Base-by-base conservation (phyloP, 2,888 invertebrate genomes). In the Apodemia mormo region DNA sequence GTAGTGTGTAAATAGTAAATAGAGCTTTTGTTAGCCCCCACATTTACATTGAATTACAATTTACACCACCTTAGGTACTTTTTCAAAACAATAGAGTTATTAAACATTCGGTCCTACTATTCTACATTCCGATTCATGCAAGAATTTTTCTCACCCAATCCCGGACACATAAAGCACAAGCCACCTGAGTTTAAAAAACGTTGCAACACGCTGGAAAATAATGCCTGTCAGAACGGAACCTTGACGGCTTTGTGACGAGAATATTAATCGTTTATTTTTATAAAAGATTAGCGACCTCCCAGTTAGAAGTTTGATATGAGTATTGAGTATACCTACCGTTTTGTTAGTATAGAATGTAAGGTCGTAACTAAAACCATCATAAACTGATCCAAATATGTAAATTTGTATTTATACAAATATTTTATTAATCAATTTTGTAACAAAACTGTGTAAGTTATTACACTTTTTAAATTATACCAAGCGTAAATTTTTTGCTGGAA, bases 81-180 rank as follows among this genome's bases (percentile, higher is more conserved):
- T 49, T 40, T 43, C 22, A 43, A 58, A 68, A 68, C 67, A 67
- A 52, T 52, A 49, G 33, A 40, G 12, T 43, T 37, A 22, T 22
- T 43, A 22, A 37, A 37, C 65, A 45, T 43, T 40, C 22, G n/a
- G 61, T 61, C 33, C 61, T 61, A 61, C 61, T 61, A 61, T 61
- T 61, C 61, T 61, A 61, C 61, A 61, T 54, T 65, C 22, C 40
- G 22, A 69, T 69, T 69, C 68, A 75, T 66, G 74, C 71, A 81
- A 75, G 77, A 79, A 79, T 80, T 81, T 79, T 82, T 84, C 82
- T 82, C 82, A 82, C 79, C 61, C 33, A 79, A 72, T 75, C 77
- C 67, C 69, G 86, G 86, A 86, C 80, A 76, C 84, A 86, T 86
- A 86, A 86, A 86, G 73, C 77, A 82, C 74, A 81, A 80, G 72